Evolutionary conservation across 1,140 invertebrate genomes (phyloP).

Genomic region (Zaprionus inermis): DNA sequence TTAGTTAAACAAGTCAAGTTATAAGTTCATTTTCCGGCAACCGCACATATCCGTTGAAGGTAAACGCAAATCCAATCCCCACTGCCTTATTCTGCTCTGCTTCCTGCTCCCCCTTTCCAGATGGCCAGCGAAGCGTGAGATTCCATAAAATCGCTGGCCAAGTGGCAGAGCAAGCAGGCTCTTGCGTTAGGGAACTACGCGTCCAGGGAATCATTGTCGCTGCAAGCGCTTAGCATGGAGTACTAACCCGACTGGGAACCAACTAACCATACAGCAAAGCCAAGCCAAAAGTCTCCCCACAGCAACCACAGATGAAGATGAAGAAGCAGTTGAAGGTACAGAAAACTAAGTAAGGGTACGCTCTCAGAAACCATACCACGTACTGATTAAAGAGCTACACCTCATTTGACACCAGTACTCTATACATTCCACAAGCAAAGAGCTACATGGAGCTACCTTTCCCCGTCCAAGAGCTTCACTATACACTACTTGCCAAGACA

Average conservation of each 20-base stretch:
- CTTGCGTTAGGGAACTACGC: background rate
- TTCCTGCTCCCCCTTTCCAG: background rate
- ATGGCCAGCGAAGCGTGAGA: conserved; percentile 69
- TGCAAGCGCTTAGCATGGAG: conserved; percentile 49
- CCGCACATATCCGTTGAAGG: conserved; percentile 75
- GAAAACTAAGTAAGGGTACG: conserved; percentile 8
- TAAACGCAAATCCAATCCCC: conserved; percentile 48
- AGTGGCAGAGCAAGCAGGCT: conserved; percentile 1
- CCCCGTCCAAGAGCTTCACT: no score
- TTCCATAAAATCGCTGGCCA: conserved; percentile 72
- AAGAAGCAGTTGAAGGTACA: conserved; percentile 11
- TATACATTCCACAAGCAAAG: no score
- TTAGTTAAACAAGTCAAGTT: conserved; percentile 82
- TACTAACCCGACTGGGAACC: conserved; percentile 29
- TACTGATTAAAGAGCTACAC: background rate
- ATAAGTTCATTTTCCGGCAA: conserved; percentile 81
- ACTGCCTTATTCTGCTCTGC: background rate
- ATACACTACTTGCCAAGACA: no score
- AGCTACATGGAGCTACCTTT: no score
- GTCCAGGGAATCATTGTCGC: conserved; percentile 63
- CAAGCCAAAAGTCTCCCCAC: conserved; percentile 48
- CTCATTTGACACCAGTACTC: no score
- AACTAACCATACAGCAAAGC: conserved; percentile 56
- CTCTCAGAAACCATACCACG: background rate
- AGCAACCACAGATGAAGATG: conserved; percentile 6